Evolutionary conservation across 2,888 invertebrate genomes (phyloP).

Genomic region (Stenichneumon culpator): DNA sequence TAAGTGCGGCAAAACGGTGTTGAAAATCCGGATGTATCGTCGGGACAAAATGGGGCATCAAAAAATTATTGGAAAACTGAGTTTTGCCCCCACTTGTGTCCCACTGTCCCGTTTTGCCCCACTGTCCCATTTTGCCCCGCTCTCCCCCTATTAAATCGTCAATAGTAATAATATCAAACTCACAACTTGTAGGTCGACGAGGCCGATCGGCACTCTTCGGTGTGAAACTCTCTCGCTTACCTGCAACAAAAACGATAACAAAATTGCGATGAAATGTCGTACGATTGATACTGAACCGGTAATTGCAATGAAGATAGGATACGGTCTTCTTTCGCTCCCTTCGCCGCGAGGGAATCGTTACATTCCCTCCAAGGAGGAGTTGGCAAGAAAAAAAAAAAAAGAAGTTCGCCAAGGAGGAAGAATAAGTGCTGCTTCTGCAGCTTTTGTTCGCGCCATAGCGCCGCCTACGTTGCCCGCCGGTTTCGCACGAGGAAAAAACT

Average conservation of each 20-base stretch:
- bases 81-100: no score
- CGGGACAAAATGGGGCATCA: no score
- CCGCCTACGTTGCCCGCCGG: not conserved
- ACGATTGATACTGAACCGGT: constrained; percentile 35
- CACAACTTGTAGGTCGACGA: not conserved
- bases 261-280: constrained; percentile 40
- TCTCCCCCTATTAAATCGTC: no score
- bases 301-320: constrained; percentile 23
- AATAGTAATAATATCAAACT: not conserved
- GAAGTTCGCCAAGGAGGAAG: constrained; percentile 57
- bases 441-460: not conserved
- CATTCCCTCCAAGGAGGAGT: constrained; percentile 6
- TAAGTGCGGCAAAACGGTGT: no score
- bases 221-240: constrained; percentile 55
- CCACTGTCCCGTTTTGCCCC: no score
- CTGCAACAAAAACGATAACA: constrained; percentile 60
- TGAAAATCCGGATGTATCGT: no score
- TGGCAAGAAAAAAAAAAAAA: constrained; percentile 4
- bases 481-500: constrained; percentile 45
- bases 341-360: constrained; percentile 52
- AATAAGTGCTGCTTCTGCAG: constrained; percentile 36
- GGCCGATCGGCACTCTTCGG: not conserved
- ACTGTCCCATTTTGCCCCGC: no score
- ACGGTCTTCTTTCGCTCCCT: constrained; percentile 57
- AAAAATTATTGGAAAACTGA: no score